These are phyloP conservation scores for Chloroceryle inda DNA, from an alignment of 2,797 vertebrate genomes.

Conservation along the genomic window DNA sequence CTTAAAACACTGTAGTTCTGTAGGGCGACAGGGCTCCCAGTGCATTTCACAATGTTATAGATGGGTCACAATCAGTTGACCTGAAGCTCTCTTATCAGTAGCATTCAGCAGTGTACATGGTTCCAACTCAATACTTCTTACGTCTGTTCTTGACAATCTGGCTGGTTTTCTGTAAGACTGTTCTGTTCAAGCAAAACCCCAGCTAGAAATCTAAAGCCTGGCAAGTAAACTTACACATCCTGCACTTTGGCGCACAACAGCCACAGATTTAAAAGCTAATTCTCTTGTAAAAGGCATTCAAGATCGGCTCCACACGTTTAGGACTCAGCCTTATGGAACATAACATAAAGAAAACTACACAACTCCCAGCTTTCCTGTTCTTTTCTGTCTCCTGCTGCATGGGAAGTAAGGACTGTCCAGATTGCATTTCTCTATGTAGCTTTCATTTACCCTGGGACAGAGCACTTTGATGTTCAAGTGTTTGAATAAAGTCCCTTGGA, in stretches of 20 bases:
- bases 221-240: neutral
- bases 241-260: neutral
- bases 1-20: neutral
- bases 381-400: neutral
- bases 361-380: neutral
- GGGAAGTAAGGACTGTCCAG: neutral
- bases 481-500: neutral
- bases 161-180: neutral
- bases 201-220: neutral
- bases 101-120: neutral
- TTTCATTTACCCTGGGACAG: neutral
- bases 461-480: neutral
- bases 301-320: neutral
- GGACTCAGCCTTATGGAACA: neutral
- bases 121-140: neutral
- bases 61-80: neutral
- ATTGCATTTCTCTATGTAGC: neutral
- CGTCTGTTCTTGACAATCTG: neutral
- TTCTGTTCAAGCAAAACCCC: neutral
- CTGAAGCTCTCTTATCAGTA: neutral
- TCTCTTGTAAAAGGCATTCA: neutral
- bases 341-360: neutral
- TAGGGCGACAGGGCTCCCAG: neutral
- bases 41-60: neutral
- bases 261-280: slow-evolving; percentile 8